A percentile compares a stretch with the other conserved stretches of the same genome.
These are phyloP conservation scores for Cylloceria caligata DNA, from an alignment of 2,888 invertebrate species.

Conservation along the genomic window DNA sequence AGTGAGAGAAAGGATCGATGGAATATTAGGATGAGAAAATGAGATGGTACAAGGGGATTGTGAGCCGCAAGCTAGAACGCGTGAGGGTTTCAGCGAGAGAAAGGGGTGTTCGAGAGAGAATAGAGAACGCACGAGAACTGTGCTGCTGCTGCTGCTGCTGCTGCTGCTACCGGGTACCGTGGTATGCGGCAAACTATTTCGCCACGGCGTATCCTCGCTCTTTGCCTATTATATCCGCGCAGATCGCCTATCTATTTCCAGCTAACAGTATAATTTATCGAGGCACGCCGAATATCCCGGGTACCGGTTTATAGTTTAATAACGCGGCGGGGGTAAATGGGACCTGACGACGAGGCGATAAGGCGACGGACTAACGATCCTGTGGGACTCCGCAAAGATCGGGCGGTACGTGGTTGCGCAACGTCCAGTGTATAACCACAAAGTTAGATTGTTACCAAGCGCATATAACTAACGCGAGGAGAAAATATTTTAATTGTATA, in stretches of 20 bases:
- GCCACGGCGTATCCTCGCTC: constrained; percentile 71
- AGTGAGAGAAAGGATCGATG: constrained; percentile 42
- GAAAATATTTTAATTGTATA: no score
- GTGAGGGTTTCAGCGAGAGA: constrained; percentile 41
- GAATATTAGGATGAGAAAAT: constrained; percentile 63
- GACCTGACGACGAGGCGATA: constrained; percentile 49
- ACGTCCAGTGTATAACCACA: neutral
- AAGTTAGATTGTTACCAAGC: neutral
- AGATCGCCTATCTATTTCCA: constrained; percentile 68
- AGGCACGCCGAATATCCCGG: constrained; percentile 76
- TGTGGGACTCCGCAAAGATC: constrained; percentile 34
- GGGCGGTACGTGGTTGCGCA: neutral
- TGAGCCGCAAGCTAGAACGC: constrained; percentile 31
- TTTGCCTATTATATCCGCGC: constrained; percentile 65
- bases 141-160: constrained; percentile 7
- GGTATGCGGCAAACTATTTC: constrained; percentile 78
- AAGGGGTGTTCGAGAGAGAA: constrained; percentile 27
- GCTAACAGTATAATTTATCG: constrained; percentile 78
- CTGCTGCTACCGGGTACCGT: constrained; percentile 42
- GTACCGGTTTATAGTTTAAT: constrained; percentile 78
- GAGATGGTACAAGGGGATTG: constrained; percentile 54
- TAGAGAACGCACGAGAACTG: constrained; percentile 51
- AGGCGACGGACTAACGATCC: constrained; percentile 56
- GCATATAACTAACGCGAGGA: neutral
- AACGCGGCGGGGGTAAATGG: constrained; percentile 64